Evolutionary conservation across 1,140 invertebrate species (phyloP), one percentile per base, ranked within the genome.

Genomic region (Agrilus planipennis): DNA sequence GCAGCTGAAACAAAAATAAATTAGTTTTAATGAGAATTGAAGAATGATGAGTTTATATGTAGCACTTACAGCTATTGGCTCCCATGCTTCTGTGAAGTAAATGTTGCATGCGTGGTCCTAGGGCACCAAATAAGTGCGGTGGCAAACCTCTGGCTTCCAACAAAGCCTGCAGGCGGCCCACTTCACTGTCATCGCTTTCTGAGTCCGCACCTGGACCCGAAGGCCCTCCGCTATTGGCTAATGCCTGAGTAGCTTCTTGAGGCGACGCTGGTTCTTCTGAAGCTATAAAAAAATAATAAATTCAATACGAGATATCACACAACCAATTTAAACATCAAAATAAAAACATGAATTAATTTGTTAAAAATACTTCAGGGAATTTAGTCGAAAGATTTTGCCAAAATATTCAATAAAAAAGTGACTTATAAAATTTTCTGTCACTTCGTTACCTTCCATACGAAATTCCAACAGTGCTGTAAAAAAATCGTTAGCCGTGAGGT

Each of bases 61-160:
- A 48, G 43, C 18, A 55, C 57, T 65, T 70, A 83, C 81, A 81
- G 27, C 79, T 84, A 57, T 77, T 84, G 16, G 79, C 79, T 5
- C 84, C 85, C 74, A 96, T 93, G 43, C 88, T 93, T 39, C 91
- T 71, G 59, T 96, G 91, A 28, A 98, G 68, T 16, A 99, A 70
- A 62, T 98, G 92, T 55, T 98, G 94, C 90, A 99, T 95, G 27
- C 94, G 73, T 23, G 94, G 89, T 5, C 89, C 93, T 19, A 98
- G 71, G 20, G 89, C 87, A 11, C 92, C 90, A 60, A 98, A 91
- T 20, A 98, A 72, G 62, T 96, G 91, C 2, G 92, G 91, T 7
- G 92, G 92, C 47, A 98, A 61, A 7, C 93, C 93, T 54, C 91
- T 73, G 14, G 92, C 86, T 69, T 97, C 93, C 15, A 97, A 70